phyloP scores from a whole-genome alignment of 2,888 invertebrate species.

The Hipparchia semele region DNA sequence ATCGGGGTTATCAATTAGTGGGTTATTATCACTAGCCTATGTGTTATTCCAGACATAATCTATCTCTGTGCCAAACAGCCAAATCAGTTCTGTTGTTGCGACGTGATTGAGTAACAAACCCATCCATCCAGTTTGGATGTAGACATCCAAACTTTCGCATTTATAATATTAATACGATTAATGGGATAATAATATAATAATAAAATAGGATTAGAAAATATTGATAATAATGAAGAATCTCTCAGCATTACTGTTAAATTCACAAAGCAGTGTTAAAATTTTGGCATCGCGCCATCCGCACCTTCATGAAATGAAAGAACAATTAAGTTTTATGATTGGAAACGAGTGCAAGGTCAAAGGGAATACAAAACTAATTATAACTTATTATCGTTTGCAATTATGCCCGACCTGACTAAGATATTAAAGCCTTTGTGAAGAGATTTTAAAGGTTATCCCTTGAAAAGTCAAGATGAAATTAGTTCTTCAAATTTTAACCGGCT shows the following conservation, averaged over 20 bases:
- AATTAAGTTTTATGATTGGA: conserved; percentile 43
- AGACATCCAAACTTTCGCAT: no score
- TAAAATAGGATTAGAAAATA: no score
- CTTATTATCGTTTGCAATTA: conserved; percentile 25
- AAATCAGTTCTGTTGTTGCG: no score
- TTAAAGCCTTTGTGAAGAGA: conserved; percentile 4
- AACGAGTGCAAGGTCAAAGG: conserved; percentile 39
- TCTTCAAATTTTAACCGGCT: conserved; percentile 1
- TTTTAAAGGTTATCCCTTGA: conserved; percentile 9
- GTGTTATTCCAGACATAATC: no score
- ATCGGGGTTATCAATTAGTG: no score
- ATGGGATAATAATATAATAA: no score
- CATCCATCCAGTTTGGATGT: no score
- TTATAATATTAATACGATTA: no score
- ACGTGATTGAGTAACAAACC: no score
- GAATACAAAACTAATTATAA: conserved; percentile 39
- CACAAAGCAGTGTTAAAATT: conserved; percentile 17
- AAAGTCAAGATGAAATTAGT: conserved; percentile 2
- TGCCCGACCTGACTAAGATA: conserved; percentile 1
- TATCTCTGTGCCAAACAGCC: no score
- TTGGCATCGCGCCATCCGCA: conserved; percentile 40
- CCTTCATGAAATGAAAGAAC: conserved; percentile 41
- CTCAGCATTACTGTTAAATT: not conserved
- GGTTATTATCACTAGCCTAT: no score
- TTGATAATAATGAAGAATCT: no score